Percentiles rank a stretch among this genome's conserved stretches.
Conservation (phyloP, 2,113 vertebrate genomes). For the Tychaedon coryphoeus region DNA sequence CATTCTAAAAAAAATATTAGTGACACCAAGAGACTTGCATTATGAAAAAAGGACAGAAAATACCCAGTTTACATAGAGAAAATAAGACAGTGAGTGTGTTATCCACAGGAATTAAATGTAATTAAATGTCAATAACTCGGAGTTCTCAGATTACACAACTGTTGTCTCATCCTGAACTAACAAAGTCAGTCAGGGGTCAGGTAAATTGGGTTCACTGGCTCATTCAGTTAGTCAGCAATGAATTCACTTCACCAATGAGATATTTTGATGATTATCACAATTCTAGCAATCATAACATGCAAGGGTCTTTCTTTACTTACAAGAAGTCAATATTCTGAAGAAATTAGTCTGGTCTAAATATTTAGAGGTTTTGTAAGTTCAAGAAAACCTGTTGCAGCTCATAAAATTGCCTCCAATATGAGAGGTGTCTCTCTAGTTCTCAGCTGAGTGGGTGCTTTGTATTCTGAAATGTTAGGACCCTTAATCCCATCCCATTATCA, state of each 20-base stretch:
- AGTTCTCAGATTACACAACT: neutral
- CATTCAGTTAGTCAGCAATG: neutral
- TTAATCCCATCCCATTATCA: conserved; percentile 9
- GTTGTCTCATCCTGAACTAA: neutral
- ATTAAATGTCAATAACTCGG: neutral
- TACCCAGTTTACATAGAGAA: neutral
- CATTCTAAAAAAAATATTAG: neutral
- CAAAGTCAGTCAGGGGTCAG: neutral
- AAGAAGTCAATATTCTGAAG: neutral
- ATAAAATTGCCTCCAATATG: neutral
- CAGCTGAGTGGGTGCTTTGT: neutral
- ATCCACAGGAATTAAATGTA: neutral
- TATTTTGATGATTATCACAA: neutral
- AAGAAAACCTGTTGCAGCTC: neutral
- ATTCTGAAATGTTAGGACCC: neutral
- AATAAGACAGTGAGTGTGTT: neutral
- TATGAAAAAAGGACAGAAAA: neutral
- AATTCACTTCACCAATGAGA: neutral
- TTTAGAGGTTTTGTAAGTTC: neutral
- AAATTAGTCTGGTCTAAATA: neutral
- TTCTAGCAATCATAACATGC: neutral
- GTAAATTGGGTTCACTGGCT: neutral
- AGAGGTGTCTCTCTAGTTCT: neutral
- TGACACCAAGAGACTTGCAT: neutral
- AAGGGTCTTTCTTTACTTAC: neutral